These are phyloP conservation scores for Drosophila kuntzei DNA, from an alignment of 2,888 invertebrate genomes.

Conservation along the genomic window DNA sequence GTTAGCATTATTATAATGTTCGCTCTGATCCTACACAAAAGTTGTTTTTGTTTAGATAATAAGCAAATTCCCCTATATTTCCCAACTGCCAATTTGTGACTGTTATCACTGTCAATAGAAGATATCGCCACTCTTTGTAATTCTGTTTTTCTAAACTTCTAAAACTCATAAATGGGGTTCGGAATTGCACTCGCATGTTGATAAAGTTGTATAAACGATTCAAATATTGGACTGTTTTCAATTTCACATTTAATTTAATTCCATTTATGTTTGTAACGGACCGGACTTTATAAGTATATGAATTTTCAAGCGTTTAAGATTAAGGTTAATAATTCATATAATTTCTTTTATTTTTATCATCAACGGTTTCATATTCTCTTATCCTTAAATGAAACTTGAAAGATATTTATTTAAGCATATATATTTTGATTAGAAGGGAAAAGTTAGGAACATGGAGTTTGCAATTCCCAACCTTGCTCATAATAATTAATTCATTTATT, in stretches of 20 bases:
- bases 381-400: neutral
- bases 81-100: conserved; percentile 17
- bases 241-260: neutral
- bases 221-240: no score
- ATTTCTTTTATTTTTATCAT: neutral
- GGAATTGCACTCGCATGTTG: conserved; percentile 26
- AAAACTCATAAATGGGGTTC: conserved; percentile 12
- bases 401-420: neutral
- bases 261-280: neutral
- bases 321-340: neutral
- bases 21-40: conserved; percentile 35
- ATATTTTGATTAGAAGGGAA: neutral
- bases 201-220: neutral
- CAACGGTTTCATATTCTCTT: neutral
- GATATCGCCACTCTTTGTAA: conserved; percentile 19
- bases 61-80: conserved; percentile 7
- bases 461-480: conserved; percentile 42
- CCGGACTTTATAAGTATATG: no score
- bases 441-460: conserved; percentile 1
- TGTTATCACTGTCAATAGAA: conserved; percentile 21
- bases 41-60: conserved; percentile 10
- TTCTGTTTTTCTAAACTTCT: conserved; percentile 13
- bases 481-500: neutral
- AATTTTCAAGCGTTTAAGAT: neutral
- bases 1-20: conserved; percentile 14